Evolutionary conservation across 1,140 invertebrate genomes (phyloP), one percentile per base, ranked within the genome.

Genomic region (Lysiphlebus fabarum): DNA sequence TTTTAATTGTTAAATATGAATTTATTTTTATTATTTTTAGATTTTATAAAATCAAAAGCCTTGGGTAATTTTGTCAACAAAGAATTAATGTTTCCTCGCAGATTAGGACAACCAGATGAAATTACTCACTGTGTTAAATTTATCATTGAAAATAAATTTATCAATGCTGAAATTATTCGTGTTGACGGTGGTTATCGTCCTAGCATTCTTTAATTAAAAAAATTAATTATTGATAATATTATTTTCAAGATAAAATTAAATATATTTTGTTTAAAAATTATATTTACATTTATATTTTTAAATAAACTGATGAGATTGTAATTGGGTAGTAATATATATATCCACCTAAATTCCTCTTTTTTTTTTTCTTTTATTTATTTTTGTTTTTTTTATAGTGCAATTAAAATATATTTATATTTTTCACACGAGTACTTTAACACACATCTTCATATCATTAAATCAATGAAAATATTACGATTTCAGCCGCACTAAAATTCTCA

Each of bases 81-180:
- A 6, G 48, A 33, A 11, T 17, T 17, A 7, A 2, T 49, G 6
- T 14, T 42, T 77, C 96, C 96, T 0, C 79, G 85, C 48, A 83
- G 95, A 63, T 81, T 98, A 0, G 97, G 96, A 0, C 72, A 89
- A 47, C 92, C 95, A 0, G 85, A 88, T 38, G 97, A 99, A 75
- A 99, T 84, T 77, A 96, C 95, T 0, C 83, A 89, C 42, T 70
- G 98, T 33, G 94, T 91, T 7, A 85, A 96, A 75, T 77, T 83
- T 38, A 91, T 99, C 51, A 87, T 97, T 59, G 86, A 91, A 73
- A 99, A 99, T 81, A 90, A 89, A 1, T 82, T 96, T 79, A 70
- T 71, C 26, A 71, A 71, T 49, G 66, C 51, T 1, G 62, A 59
- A 40, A 59, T 44, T 10, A 65, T 71, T 38, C 53, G 55, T 12